Evolutionary conservation across 2,797 vertebrate genomes (phyloP).

Genomic region (Pangasius macronema): DNA sequence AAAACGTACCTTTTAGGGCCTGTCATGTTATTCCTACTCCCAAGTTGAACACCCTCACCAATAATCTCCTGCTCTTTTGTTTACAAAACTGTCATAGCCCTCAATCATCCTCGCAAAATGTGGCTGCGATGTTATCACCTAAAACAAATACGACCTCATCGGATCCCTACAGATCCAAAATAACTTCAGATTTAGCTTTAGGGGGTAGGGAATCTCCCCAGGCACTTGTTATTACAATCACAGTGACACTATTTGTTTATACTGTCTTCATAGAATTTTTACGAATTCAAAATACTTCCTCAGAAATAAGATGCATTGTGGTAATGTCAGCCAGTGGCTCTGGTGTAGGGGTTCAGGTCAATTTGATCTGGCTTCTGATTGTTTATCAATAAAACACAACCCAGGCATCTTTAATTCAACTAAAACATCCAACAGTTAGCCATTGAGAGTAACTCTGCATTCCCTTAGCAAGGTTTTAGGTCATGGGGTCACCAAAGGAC

Average conservation of each 20-base stretch:
- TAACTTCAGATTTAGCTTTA: not conserved
- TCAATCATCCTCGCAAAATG: not conserved
- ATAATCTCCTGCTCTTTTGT: constrained; percentile 10
- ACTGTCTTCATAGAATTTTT: not conserved
- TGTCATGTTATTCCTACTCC: not conserved
- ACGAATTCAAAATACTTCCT: not conserved
- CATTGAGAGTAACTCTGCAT: not conserved
- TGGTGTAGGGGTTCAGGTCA: not conserved
- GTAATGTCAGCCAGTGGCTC: not conserved
- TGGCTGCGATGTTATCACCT: constrained; percentile 6
- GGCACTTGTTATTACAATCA: constrained; percentile 27
- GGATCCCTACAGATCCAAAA: not conserved
- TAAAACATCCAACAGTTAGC: not conserved
- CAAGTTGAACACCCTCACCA: constrained; percentile 18
- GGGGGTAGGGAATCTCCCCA: not conserved
- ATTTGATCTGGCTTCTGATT: not conserved
- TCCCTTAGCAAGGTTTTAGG: not conserved
- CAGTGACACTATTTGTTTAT: not conserved
- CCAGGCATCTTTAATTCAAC: not conserved
- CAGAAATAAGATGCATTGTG: not conserved
- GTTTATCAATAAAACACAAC: not conserved
- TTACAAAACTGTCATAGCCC: constrained; percentile 17
- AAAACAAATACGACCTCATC: constrained; percentile 23
- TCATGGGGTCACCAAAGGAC: not conserved
- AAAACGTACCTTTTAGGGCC: not conserved